Conservation (phyloP, 2,888 invertebrate genomes). For the Parnassius apollo region DNA sequence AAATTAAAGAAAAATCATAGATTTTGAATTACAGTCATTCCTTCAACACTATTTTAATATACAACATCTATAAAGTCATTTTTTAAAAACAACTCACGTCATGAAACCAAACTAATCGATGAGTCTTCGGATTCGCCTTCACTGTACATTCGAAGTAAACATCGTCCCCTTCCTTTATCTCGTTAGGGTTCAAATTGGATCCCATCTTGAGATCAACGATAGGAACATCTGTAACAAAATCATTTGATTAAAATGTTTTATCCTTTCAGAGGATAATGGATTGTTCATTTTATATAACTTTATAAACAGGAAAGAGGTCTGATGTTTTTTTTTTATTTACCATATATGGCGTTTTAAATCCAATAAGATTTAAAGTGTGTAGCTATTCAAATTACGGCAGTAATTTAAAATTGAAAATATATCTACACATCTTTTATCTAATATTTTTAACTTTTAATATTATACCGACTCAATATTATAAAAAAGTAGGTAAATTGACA, state of each 20-base stretch:
- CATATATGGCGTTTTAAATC: too few relatives aligned
- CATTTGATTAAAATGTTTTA: slow-evolving; percentile 20
- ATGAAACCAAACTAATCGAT: slow-evolving; percentile 93
- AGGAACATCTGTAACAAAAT: slow-evolving; percentile 86
- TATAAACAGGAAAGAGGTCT: neutral
- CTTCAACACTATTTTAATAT: too few relatives aligned
- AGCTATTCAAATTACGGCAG: too few relatives aligned
- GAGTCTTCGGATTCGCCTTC: slow-evolving; percentile 90
- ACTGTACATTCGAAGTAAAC: slow-evolving; percentile 94
- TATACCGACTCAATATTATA: too few relatives aligned
- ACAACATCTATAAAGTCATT: neutral
- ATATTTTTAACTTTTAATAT: too few relatives aligned
- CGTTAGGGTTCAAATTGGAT: slow-evolving; percentile 90
- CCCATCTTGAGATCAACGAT: slow-evolving; percentile 92
- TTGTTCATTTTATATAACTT: slow-evolving; percentile 8
- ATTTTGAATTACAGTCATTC: too few relatives aligned
- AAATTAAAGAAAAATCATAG: too few relatives aligned
- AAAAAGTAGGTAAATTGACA: too few relatives aligned
- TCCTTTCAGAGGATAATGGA: slow-evolving; percentile 12
- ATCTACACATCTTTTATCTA: too few relatives aligned
- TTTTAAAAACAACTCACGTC: slow-evolving; percentile 69
- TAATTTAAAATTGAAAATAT: too few relatives aligned
- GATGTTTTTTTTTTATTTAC: too few relatives aligned
- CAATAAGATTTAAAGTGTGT: too few relatives aligned
- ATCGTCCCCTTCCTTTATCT: slow-evolving; percentile 94